A percentile compares a stretch with the other conserved stretches of the same genome.
Conservation (phyloP, 1,140 invertebrate genomes). For the Littorina saxatilis region DNA sequence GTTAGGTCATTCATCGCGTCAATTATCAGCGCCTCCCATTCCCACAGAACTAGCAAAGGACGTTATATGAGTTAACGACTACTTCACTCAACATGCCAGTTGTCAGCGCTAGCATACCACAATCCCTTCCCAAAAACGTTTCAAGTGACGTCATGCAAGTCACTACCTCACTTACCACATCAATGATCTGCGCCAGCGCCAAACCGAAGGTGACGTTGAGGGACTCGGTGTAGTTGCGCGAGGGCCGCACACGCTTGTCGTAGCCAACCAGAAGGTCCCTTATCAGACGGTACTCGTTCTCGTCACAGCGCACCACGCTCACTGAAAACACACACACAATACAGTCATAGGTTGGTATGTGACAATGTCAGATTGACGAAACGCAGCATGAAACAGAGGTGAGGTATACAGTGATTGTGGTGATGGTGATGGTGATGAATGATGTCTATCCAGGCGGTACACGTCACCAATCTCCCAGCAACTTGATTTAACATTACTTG, state of each 20-base stretch:
- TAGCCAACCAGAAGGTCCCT: conserved; percentile 95
- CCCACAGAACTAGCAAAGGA: no score
- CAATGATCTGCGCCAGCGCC: conserved; percentile 99
- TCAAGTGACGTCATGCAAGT: no score
- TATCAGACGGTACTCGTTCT: conserved; percentile 94
- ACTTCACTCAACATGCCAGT: no score
- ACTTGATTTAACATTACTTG: no score
- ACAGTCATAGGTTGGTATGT: neutral
- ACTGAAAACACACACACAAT: conserved; percentile 47
- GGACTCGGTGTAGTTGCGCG: conserved; percentile 96
- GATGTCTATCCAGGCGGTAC: neutral
- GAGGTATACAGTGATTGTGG: no score
- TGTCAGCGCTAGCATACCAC: conserved; percentile 76
- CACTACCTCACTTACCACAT: conserved; percentile 89
- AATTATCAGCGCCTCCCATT: no score
- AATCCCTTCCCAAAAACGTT: no score
- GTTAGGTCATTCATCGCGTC: no score
- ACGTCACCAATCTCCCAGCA: no score
- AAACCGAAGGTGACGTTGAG: conserved; percentile 97
- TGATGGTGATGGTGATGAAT: neutral
- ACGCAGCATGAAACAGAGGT: no score
- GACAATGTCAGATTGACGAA: no score
- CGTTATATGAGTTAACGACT: no score
- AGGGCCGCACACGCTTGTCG: conserved; percentile 97
- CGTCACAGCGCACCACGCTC: conserved; percentile 36